These are phyloP conservation scores for Cephus pygmeus DNA, from an alignment of 2,888 invertebrate genomes.

Conservation along the genomic window DNA sequence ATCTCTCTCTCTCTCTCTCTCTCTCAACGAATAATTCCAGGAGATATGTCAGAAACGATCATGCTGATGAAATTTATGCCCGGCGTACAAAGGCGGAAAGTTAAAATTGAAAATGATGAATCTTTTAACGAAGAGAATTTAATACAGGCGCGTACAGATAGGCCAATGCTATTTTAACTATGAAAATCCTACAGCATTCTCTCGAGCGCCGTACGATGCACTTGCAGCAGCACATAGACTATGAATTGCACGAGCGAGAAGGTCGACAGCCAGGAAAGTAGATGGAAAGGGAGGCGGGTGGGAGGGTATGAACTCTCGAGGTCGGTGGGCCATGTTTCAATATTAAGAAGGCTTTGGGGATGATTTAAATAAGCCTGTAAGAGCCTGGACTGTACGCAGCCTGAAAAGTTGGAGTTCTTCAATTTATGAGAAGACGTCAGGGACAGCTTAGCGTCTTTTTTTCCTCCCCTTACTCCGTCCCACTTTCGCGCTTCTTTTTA, in stretches of 20 bases:
- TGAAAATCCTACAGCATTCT: too few relatives aligned
- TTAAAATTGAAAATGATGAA: too few relatives aligned
- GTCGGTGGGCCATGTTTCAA: slow-evolving; percentile 41
- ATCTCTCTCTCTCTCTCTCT: background rate
- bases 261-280: background rate
- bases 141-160: too few relatives aligned
- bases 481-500: background rate
- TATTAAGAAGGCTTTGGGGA: slow-evolving; percentile 53
- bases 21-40: background rate
- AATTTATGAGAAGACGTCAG: slow-evolving; percentile 56
- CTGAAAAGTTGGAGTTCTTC: slow-evolving; percentile 46
- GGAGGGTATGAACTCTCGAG: background rate
- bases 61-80: background rate
- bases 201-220: too few relatives aligned
- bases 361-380: slow-evolving; percentile 54
- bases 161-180: too few relatives aligned
- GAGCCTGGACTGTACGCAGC: slow-evolving; percentile 32
- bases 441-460: slow-evolving; percentile 37
- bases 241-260: background rate
- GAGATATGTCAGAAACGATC: background rate
- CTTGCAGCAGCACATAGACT: background rate
- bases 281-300: background rate
- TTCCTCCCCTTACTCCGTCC: background rate
- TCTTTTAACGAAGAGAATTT: too few relatives aligned
- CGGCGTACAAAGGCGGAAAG: background rate